Evolutionary conservation across 64 coral and sea anemone genomes (phyloP).

Genomic region (Catalaphyllia jardinei): DNA sequence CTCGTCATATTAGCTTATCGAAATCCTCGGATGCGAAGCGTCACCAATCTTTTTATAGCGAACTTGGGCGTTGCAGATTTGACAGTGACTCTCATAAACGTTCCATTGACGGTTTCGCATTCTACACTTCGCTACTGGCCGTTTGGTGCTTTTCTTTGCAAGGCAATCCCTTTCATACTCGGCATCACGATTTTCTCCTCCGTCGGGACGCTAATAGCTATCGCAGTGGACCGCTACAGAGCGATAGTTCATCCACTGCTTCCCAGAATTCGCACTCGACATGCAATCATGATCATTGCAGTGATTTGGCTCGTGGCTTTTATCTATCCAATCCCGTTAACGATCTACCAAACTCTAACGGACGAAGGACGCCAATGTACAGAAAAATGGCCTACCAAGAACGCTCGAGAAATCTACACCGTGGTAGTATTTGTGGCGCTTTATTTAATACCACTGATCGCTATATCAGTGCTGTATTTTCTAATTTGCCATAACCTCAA

Average conservation of each 20-base stretch:
- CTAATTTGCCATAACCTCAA: conserved; percentile 68
- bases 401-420: conserved; percentile 2
- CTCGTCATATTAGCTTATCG: conserved; percentile 80
- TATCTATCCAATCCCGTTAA: conserved; percentile 56
- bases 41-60: conserved; percentile 89
- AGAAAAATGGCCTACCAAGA: conserved; percentile 54
- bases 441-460: conserved; percentile 45
- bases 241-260: conserved; percentile 83
- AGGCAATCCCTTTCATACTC: conserved; percentile 61
- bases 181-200: conserved; percentile 71
- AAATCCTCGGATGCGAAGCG: conserved; percentile 85
- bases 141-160: conserved; percentile 77
- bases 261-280: conserved; percentile 65
- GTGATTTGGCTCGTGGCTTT: conserved; percentile 69
- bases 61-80: conserved; percentile 88
- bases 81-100: conserved; percentile 72
- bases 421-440: conserved; percentile 10
- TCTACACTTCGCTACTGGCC: conserved; percentile 55
- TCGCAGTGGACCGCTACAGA: conserved; percentile 73
- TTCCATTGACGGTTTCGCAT: conserved; percentile 56
- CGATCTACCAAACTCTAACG: conserved; percentile 2
- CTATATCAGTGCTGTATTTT: conserved; percentile 57
- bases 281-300: conserved; percentile 64
- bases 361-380: conserved; percentile 9
- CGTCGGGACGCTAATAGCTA: conserved; percentile 74